Evolutionary conservation across 2,888 invertebrate species (phyloP), one percentile per base, ranked within the genome.

Genomic region (Pedicia rivosa): DNA sequence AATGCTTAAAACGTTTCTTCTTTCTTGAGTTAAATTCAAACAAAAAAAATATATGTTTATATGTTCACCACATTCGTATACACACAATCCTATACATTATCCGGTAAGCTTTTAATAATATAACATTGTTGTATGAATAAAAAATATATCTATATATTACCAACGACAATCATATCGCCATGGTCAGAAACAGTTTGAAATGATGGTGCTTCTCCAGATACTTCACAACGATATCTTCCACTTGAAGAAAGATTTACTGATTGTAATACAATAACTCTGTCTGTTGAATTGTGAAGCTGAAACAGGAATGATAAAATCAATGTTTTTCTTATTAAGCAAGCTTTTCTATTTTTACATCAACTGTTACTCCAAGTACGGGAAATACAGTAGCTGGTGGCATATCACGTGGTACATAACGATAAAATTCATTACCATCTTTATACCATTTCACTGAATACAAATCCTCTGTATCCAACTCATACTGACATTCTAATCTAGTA

Each of bases 391-490:
- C 74, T 2, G 82, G 81, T 40, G 87, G 86, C 53, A 69, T 70
- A 58, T 87, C 84, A 37, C 78, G 67, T 14, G 87, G 87, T 46
- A 86, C 80, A 61, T 77, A 86, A 43, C 87, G 70, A 66, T 82
- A 87, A 66, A 87, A 86, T 64, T 87, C 87, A 58, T 80, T 75
- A 46, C 84, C 86, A 56, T 86, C 84, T 57, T 86, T 87, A 66
- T 87, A 87, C 87, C 87, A 88, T 64, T 87, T 87, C 50, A 87
- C 86, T 24, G 86, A 84, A 62, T 87, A 88, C 33, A 87, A 67
- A 35, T 74, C 73, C 57, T 87, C 86, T 4, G 74, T 75, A 48
- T 84, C 82, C 55, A 88, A 67, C 60, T 81, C 77, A 66, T 81
- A 88, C 56, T 78, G 76, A 62, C 87, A 87, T 36, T 80, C 79